Evolutionary conservation across 2,888 invertebrate genomes (phyloP).

Genomic region (Lycaena phlaeas): DNA sequence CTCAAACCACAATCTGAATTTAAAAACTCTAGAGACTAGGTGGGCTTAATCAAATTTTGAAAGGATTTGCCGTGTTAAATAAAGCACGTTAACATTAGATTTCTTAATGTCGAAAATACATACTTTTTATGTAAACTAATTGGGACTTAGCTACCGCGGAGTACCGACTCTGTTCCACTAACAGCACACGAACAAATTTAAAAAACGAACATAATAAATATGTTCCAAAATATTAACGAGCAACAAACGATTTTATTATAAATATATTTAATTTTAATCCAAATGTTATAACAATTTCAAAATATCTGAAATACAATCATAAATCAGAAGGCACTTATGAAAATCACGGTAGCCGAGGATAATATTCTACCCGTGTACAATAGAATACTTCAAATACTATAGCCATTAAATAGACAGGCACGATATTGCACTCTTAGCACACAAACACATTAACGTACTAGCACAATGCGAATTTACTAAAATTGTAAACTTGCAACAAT

Average conservation of each 20-base stretch:
- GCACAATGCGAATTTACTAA: slow-evolving; percentile 16
- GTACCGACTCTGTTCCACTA: too few relatives aligned
- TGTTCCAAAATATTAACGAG: too few relatives aligned
- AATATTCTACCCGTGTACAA: slow-evolving; percentile 3
- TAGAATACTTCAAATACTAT: slow-evolving; percentile 5
- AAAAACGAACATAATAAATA: too few relatives aligned
- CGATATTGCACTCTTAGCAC: slow-evolving; percentile 24
- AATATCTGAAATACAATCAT: too few relatives aligned
- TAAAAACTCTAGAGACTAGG: slow-evolving; percentile 62
- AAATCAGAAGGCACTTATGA: too few relatives aligned
- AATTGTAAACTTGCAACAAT: slow-evolving; percentile 16
- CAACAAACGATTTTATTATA: too few relatives aligned
- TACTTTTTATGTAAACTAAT: slow-evolving; percentile 11
- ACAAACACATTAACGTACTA: slow-evolving; percentile 15
- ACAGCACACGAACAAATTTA: too few relatives aligned
- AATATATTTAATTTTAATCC: too few relatives aligned
- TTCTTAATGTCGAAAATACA: slow-evolving; percentile 12
- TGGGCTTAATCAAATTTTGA: slow-evolving; percentile 46
- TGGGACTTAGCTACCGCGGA: slow-evolving; percentile 9
- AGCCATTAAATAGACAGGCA: slow-evolving; percentile 16
- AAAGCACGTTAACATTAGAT: slow-evolving; percentile 11
- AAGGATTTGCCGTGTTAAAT: slow-evolving; percentile 16
- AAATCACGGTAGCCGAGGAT: not conserved
- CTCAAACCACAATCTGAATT: slow-evolving; percentile 13
- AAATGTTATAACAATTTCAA: too few relatives aligned